These are phyloP conservation scores for Pseudomyrmex dendroicus DNA, from an alignment of 1,140 invertebrate species.

Conservation along the genomic window DNA sequence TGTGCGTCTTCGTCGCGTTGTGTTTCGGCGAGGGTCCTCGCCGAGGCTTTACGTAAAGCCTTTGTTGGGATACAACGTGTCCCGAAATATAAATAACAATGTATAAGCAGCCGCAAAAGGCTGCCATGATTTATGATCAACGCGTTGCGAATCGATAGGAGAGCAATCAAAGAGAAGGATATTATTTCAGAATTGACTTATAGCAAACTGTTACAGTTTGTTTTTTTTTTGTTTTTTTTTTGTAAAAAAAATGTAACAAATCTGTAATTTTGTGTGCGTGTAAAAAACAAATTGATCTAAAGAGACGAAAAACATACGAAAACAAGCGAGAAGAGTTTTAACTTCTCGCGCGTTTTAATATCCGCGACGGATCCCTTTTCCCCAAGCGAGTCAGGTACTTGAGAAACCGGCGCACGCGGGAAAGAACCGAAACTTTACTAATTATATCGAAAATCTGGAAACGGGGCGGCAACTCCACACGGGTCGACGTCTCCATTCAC, in stretches of 20 bases:
- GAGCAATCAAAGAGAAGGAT: not conserved
- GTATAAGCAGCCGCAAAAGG: slow-evolving; percentile 48
- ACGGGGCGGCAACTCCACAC: not conserved
- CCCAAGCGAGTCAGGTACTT: not conserved
- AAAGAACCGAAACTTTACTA: slow-evolving; percentile 31
- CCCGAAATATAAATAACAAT: slow-evolving; percentile 56
- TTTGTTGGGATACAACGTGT: slow-evolving; percentile 43
- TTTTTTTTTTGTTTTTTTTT: not conserved
- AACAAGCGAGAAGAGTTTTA: not conserved
- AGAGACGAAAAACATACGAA: too few relatives aligned
- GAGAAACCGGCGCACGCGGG: too few relatives aligned
- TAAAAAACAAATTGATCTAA: too few relatives aligned
- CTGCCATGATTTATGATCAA: slow-evolving; percentile 44
- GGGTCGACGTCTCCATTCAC: slow-evolving; percentile 57
- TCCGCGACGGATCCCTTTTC: too few relatives aligned
- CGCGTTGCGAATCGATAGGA: slow-evolving; percentile 4
- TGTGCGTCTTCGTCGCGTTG: not conserved
- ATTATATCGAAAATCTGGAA: slow-evolving; percentile 46
- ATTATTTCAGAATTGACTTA: not conserved
- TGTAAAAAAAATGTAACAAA: too few relatives aligned
- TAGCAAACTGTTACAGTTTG: not conserved
- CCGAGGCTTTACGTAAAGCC: slow-evolving; percentile 46
- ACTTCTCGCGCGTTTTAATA: not conserved
- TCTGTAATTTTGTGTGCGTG: too few relatives aligned
- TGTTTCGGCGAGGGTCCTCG: not conserved